Conservation (phyloP, 2,888 invertebrate genomes). For the Volucella zonaria region DNA sequence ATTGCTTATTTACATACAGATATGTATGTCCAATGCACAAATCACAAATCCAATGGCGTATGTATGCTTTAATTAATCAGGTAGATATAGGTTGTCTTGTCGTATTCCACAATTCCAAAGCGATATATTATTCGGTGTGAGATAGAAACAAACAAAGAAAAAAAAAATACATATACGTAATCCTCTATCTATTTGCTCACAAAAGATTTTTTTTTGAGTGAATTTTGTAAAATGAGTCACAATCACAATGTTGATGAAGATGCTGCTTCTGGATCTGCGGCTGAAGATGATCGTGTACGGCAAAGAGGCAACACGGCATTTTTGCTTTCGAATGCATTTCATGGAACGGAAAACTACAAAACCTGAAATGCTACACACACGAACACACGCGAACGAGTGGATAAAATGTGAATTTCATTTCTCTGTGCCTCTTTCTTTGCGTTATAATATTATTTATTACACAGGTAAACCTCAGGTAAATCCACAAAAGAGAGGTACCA, state of each 20-base stretch:
- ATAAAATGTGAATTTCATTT: slow-evolving; percentile 64
- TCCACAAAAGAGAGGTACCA: slow-evolving; percentile 51
- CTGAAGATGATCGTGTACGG: slow-evolving; percentile 45
- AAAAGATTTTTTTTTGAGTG: slow-evolving; percentile 59
- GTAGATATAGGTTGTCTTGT: slow-evolving; percentile 54
- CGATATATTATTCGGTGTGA: slow-evolving; percentile 31
- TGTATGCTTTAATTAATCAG: slow-evolving; percentile 37
- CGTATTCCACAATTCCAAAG: slow-evolving; percentile 54
- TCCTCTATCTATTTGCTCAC: slow-evolving; percentile 67
- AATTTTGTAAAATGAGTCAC: slow-evolving; percentile 67
- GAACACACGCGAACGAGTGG: slow-evolving; percentile 50
- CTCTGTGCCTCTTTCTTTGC: slow-evolving; percentile 56
- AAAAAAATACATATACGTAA: slow-evolving; percentile 37
- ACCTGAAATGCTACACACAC: slow-evolving; percentile 72
- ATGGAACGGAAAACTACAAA: slow-evolving; percentile 66
- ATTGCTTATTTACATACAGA: slow-evolving; percentile 13
- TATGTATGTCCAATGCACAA: slow-evolving; percentile 34
- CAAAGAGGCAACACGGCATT: slow-evolving; percentile 68
- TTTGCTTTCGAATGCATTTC: slow-evolving; percentile 73
- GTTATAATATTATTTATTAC: slow-evolving; percentile 65
- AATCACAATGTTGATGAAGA: slow-evolving; percentile 60
- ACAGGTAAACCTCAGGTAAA: slow-evolving; percentile 67
- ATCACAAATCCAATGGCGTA: slow-evolving; percentile 34
- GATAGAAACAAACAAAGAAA: slow-evolving; percentile 54
- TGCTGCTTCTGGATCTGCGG: slow-evolving; percentile 56